phyloP scores from a whole-genome alignment of 2,113 vertebrate genomes.

The Otus sunia region DNA sequence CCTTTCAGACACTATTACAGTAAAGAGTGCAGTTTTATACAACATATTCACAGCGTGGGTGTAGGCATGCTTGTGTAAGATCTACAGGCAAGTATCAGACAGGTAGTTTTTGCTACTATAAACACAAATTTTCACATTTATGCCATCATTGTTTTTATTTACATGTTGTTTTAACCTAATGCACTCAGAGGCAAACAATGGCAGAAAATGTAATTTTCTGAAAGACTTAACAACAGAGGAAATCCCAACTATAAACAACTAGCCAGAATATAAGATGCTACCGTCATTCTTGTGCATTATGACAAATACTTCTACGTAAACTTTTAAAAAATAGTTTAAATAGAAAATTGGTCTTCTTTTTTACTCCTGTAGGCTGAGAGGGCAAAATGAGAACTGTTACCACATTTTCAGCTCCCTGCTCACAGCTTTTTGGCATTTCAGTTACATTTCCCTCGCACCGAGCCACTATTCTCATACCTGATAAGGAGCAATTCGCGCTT shows the following conservation, averaged over 20 bases:
- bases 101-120: background rate
- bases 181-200: background rate
- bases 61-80: background rate
- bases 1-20: background rate
- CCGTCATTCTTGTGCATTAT: background rate
- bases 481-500: constrained; percentile 80
- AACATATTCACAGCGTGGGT: background rate
- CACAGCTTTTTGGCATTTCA: background rate
- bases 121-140: background rate
- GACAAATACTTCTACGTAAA: background rate
- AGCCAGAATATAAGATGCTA: background rate
- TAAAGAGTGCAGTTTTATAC: background rate
- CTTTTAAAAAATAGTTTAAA: background rate
- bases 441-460: background rate
- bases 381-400: background rate
- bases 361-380: background rate
- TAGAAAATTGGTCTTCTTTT: background rate
- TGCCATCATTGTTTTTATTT: background rate
- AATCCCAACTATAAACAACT: background rate
- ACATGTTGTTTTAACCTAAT: background rate
- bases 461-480: constrained; percentile 77
- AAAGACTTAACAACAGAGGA: background rate
- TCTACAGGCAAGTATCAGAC: background rate
- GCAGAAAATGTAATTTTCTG: background rate
- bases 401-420: background rate